A percentile compares a stretch with the other conserved stretches of the same genome.
phyloP scores from a whole-genome alignment of 64 coral and sea anemone genomes.

The Montipora efflorescens region DNA sequence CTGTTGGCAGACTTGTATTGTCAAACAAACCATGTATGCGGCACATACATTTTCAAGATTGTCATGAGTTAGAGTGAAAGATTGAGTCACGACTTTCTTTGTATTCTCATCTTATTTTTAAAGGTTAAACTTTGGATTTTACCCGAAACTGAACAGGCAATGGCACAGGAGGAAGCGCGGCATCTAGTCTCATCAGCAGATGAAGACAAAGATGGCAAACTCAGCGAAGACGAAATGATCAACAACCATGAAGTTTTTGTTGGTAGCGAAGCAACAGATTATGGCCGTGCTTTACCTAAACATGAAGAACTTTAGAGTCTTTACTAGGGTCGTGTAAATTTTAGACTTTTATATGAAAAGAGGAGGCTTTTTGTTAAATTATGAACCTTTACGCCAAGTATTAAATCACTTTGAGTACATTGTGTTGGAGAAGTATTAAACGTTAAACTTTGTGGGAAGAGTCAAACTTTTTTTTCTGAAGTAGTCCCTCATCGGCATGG shows the following conservation, averaged over 20 bases:
- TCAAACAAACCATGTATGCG: no score
- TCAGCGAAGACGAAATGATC: constrained; percentile 83
- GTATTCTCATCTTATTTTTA: background rate
- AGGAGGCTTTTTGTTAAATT: background rate
- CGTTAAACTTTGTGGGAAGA: no score
- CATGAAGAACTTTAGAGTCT: constrained; percentile 77
- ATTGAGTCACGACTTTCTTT: background rate
- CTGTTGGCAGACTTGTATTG: no score
- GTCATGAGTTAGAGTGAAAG: no score
- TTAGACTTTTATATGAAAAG: constrained; percentile 6
- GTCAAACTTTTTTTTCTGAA: no score
- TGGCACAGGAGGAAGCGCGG: constrained; percentile 90
- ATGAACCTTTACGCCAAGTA: background rate
- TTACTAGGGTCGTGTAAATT: background rate
- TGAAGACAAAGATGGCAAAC: constrained; percentile 92
- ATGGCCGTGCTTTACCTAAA: constrained; percentile 90
- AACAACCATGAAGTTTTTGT: constrained; percentile 93
- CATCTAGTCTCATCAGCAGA: constrained; percentile 86
- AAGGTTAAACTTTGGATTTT: constrained; percentile 85
- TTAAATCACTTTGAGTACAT: background rate
- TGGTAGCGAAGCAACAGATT: constrained; percentile 97
- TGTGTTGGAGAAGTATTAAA: background rate
- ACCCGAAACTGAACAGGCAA: constrained; percentile 89
- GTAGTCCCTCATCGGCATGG: no score
- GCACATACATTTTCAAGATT: no score